Conservation (phyloP, 2,113 vertebrate genomes). For the Brienomyrus brachyistius region DNA sequence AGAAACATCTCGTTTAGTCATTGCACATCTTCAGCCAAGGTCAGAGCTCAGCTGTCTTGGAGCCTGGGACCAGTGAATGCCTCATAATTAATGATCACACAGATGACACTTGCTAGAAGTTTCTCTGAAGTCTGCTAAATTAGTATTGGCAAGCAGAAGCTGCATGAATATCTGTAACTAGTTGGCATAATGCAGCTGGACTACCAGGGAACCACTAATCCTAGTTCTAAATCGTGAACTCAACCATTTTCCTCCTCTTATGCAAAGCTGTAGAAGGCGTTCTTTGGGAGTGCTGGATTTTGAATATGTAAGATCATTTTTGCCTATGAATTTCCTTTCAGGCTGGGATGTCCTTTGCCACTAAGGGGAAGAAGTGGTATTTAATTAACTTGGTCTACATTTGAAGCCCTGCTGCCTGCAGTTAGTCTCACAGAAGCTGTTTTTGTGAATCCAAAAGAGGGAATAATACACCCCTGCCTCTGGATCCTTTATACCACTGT, state of each 20-base stretch:
- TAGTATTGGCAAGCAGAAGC: constrained; percentile 4
- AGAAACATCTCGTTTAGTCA: not conserved
- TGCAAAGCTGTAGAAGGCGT: not conserved
- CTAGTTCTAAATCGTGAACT: too few relatives aligned
- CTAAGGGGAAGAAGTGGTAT: constrained; percentile 27
- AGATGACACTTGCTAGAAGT: not conserved
- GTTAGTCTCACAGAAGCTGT: constrained; percentile 14
- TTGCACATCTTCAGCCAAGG: not conserved
- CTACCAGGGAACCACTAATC: not conserved
- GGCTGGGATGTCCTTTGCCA: constrained; percentile 19
- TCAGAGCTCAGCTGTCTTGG: not conserved
- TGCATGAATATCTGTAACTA: not conserved
- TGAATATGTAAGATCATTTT: not conserved
- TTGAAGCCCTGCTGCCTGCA: constrained; percentile 4
- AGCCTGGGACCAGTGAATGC: not conserved
- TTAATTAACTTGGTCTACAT: constrained; percentile 32
- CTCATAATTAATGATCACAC: not conserved
- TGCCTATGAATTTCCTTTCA: constrained; percentile 13
- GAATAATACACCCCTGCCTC: not conserved
- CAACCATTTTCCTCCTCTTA: not conserved
- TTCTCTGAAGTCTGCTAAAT: not conserved
- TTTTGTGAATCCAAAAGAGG: not conserved
- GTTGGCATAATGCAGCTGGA: not conserved
- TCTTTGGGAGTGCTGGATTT: not conserved
- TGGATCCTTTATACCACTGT: not conserved